Evolutionary conservation across 2,888 invertebrate genomes (phyloP), one percentile per base, ranked within the genome.

Genomic region (Drosophila fungiperda): DNA sequence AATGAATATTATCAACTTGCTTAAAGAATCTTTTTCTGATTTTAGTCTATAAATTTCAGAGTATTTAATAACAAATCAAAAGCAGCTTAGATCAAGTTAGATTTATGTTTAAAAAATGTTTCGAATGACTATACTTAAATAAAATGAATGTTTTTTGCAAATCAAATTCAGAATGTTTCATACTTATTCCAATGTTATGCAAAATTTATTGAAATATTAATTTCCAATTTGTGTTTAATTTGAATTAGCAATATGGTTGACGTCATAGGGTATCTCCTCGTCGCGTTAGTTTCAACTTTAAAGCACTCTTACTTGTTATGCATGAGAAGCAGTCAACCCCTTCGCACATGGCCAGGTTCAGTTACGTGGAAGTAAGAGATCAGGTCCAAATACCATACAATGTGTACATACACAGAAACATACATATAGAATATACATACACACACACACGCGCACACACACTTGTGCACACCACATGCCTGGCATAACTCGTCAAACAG

Each of bases 401-500:
- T 52, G 57, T 15, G 33, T 6, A 70, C 26, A 52, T 9, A 45
- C 49, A 71, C 48, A 55, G 35, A 26, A 35, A 59, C 42, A n/a
- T 7, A 45, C 17, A 48, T 26, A 62, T 20, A 17, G 40, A 29
- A 53, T 20, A 55, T 12, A 54, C 7, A 49, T 15, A 23, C 20
- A 48, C 36, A 33, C 5, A 32, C 12, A n/a, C 29, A 45, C 35
- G 55, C 23, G 55, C 38, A 29, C 8, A 26, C 1, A 20, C 12
- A 20, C 17, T n/a, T 49, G 32, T 17, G 9, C 48, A 35, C 20
- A 57, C 15, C 35, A 9, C 49, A 35, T 66, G 68, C 64, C 73
- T 81, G 70, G 79, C 75, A 87, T 70, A 89, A 92, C 92, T 78
- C 70, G 91, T 91, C 92, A 89, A 90, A 91, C 91, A 81, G 89